Evolutionary conservation across 64 coral and sea anemone species (phyloP), one percentile per base, ranked within the genome.

Genomic region (Stichodactyla mertensii): DNA sequence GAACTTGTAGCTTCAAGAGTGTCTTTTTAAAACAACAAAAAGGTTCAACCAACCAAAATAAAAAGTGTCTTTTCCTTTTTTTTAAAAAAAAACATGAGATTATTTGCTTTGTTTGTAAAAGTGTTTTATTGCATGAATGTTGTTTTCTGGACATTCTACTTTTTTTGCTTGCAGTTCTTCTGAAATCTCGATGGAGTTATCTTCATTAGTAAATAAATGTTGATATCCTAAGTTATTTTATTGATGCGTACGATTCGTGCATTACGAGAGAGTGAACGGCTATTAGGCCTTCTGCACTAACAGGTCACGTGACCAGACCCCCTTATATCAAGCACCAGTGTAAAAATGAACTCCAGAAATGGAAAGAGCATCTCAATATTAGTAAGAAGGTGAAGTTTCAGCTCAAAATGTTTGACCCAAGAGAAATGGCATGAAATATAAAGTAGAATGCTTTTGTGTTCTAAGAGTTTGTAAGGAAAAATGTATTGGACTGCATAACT

Each of bases 161-260:
- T 74, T 9, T 58, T 74, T 74, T 74, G 69, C 69, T 28, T 28
- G 7, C 69, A 74, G 26, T 10, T 24, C n/a, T 74, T 27, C 36
- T 27, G 23, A 74, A 74, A 74, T 74, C 22, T 74, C 27, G 27
- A 70, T 23, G 18, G 66, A 70, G 24, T 74, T 74, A 23, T 74
- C 69, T 74, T 74, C 27, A 74, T 74, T 74, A 28, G n/a, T n/a
- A 74, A 74, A 74, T 74, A 74, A 74, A 74, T 74, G 69, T 74
- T 31, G 69, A 74, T 74, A 74, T 58, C 56, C 14, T 74, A 74
- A 74, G 24, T 74, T 74, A 74, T 28, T 74, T 24, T 12, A 74
- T 31, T 66, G 24, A 23, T 74, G 66, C 10, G 23, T 74, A 22
- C 23, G n/a, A 11, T 27, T 8, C 8, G 4, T 67, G 20, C 16